A percentile compares a stretch with the other conserved stretches of the same genome.
Conservation (phyloP, 2,888 invertebrate genomes). For the Nymphalis urticae region DNA sequence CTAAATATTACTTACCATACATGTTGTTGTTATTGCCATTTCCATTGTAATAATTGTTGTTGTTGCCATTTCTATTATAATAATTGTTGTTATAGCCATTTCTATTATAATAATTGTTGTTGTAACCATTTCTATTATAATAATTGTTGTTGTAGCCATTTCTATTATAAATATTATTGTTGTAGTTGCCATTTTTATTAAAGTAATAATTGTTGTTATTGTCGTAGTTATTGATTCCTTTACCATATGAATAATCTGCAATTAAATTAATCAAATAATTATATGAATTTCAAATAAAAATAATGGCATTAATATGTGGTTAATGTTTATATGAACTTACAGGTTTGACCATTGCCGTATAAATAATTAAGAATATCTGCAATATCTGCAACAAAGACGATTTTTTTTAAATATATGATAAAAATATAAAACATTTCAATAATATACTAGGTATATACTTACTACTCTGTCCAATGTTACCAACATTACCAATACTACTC, state of each 20-base stretch:
- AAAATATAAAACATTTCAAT: too few relatives aligned
- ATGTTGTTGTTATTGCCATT: background rate
- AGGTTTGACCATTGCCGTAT: background rate
- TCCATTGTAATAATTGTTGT: background rate
- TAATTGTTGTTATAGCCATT: background rate
- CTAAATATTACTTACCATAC: background rate
- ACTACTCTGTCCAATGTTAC: too few relatives aligned
- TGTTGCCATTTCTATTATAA: background rate
- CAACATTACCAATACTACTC: too few relatives aligned
- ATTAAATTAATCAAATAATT: too few relatives aligned
- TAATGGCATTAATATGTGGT: too few relatives aligned
- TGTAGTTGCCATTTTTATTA: background rate
- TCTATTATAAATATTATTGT: too few relatives aligned
- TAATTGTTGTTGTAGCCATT: background rate
- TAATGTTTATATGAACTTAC: background rate
- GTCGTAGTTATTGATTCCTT: background rate
- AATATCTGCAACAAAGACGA: background rate
- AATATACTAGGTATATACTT: too few relatives aligned
- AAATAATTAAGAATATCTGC: background rate
- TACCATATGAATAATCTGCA: conserved; percentile 7
- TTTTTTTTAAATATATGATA: too few relatives aligned
- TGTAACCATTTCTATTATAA: background rate
- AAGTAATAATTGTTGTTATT: background rate
- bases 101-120: background rate
- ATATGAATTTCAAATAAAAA: too few relatives aligned